These are phyloP conservation scores for Hirtodrosophila alboralis DNA, from an alignment of 2,888 invertebrate species.

Conservation along the genomic window DNA sequence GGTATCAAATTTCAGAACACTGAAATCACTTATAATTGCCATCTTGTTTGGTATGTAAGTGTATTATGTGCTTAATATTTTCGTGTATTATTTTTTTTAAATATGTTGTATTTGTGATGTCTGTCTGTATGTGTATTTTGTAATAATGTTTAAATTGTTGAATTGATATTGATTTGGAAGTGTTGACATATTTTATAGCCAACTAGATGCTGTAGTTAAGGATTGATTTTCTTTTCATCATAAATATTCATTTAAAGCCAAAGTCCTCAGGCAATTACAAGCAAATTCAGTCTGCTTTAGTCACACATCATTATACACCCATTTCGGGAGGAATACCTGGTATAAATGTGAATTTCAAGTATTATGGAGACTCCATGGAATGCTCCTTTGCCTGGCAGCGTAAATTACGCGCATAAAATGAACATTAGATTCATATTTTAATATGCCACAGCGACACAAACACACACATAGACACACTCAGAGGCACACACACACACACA, in stretches of 20 bases:
- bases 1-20: conserved; percentile 67
- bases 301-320: conserved; percentile 35
- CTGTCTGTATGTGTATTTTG: not conserved
- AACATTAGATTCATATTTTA: conserved; percentile 80
- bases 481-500: conserved; percentile 3
- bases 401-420: conserved; percentile 80
- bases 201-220: no score
- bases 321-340: conserved; percentile 5
- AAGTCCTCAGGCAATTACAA: conserved; percentile 6
- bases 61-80: no score
- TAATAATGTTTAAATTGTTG: not conserved
- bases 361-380: conserved; percentile 25
- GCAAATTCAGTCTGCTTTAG: conserved; percentile 2
- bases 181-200: no score
- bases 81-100: not conserved
- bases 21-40: conserved; percentile 29
- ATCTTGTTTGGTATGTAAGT: no score
- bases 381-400: conserved; percentile 52
- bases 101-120: not conserved
- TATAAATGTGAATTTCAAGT: no score
- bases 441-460: conserved; percentile 39
- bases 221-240: not conserved
- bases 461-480: conserved; percentile 5
- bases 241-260: conserved; percentile 6
- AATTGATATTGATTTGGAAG: no score